Conservation (phyloP, 2,113 vertebrate species). For the Tylochromis polylepis region DNA sequence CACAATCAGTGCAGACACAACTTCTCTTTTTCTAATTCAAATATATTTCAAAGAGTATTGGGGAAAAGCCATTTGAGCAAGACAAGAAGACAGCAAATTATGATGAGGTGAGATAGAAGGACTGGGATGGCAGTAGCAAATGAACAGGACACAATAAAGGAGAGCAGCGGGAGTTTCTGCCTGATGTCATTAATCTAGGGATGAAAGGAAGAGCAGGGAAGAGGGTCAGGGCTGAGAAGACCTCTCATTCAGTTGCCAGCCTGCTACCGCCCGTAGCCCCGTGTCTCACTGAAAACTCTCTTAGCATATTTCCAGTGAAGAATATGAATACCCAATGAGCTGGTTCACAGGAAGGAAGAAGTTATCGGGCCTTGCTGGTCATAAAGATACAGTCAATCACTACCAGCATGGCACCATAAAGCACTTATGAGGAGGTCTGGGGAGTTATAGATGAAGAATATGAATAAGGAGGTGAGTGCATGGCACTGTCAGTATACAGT, state of each 20-base stretch:
- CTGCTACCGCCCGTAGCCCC: constrained; percentile 13
- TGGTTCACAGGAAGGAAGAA: neutral
- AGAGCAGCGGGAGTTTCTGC: constrained; percentile 3
- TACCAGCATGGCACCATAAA: constrained; percentile 15
- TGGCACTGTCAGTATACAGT: neutral
- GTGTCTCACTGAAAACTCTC: constrained; percentile 19
- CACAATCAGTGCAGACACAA: neutral
- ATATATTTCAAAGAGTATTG: neutral
- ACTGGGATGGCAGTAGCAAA: neutral
- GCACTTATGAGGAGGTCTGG: neutral
- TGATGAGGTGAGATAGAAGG: neutral
- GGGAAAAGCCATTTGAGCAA: neutral
- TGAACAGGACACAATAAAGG: constrained; percentile 23
- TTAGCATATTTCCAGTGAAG: constrained; percentile 42
- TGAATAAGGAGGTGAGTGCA: neutral
- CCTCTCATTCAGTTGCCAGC: constrained; percentile 31
- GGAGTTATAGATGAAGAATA: neutral
- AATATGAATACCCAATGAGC: constrained; percentile 50
- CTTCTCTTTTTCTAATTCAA: neutral
- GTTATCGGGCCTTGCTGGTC: constrained; percentile 1
- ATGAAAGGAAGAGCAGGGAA: constrained; percentile 32
- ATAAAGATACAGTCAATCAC: constrained; percentile 28
- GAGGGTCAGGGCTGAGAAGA: constrained; percentile 35
- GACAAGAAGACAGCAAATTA: neutral
- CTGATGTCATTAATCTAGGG: constrained; percentile 48